Evolutionary conservation across 1,140 invertebrate genomes (phyloP), one percentile per base, ranked within the genome.

Genomic region (Calliphora vicina): DNA sequence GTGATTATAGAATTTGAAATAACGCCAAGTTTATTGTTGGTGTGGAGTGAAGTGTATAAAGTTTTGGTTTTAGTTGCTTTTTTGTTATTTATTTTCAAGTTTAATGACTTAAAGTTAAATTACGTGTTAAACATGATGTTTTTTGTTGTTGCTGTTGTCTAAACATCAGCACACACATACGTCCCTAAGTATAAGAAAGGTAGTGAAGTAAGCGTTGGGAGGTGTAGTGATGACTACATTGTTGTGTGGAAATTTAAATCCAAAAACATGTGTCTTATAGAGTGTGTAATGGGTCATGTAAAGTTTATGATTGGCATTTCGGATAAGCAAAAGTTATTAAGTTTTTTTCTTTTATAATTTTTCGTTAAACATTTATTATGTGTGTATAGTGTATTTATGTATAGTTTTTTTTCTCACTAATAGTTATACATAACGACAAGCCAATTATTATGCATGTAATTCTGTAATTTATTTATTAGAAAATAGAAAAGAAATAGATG

Each of bases 91-190:
- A n/a, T 57, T 57, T 17, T 57, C 50, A 57, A 57, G 50, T 57
- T 57, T 57, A 57, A 57, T 57, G 50, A 57, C 50, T 57, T 17
- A 57, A 57, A 57, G 15, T 57, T 57, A 57, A 57, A 57, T 57
- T 57, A n/a, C n/a, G 50, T 57, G 50, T 57, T 57, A 57, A 57
- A 57, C 50, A 57, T 57, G 50, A 57, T 57, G 50, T 57, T 57
- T 57, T 57, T 50, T 15, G 50, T 57, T 57, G 50, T 15, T n/a
- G n/a, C 15, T 57, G 15, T 15, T 57, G n/a, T 57, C 15, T 35
- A 10, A 0, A 35, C 35, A 35, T 35, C 6, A 8, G 10, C 35
- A 35, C 35, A 5, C 6, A 35, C 6, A 10, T 35, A 35, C 35
- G 10, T 35, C 10, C 35, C 6, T 35, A 35, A 8, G 6, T 8